Percentiles rank a stretch among this genome's conserved stretches.
These are phyloP conservation scores for Norana najaformis DNA, from an alignment of 2,888 invertebrate species.

Conservation along the genomic window DNA sequence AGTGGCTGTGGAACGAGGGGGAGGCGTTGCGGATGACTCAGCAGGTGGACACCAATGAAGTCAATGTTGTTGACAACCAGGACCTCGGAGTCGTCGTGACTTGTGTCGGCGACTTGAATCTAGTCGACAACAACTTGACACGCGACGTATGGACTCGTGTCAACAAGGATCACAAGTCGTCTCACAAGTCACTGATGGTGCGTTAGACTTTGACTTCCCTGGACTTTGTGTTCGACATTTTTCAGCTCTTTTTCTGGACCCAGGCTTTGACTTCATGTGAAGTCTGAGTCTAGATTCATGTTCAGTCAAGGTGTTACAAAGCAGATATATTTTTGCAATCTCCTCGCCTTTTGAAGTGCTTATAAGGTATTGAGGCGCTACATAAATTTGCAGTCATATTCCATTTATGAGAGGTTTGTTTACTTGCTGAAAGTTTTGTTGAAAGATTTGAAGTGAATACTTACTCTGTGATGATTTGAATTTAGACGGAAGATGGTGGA, in stretches of 20 bases:
- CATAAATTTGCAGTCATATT: too few relatives aligned
- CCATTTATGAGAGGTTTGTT: too few relatives aligned
- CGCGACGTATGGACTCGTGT: background rate
- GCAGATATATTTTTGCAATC: too few relatives aligned
- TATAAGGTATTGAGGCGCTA: too few relatives aligned
- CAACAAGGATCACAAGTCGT: constrained; percentile 16
- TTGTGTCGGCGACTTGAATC: background rate
- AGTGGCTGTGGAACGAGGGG: constrained; percentile 28
- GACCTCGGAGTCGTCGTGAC: constrained; percentile 18
- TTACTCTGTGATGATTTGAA: background rate
- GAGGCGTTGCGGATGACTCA: background rate
- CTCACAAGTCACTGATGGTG: background rate
- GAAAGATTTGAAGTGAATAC: background rate
- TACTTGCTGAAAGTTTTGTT: too few relatives aligned
- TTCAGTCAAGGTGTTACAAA: too few relatives aligned
- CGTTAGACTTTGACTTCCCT: background rate
- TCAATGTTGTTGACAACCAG: background rate
- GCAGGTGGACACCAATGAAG: background rate
- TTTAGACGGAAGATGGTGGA: background rate
- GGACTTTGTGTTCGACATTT: too few relatives aligned
- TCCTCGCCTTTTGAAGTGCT: too few relatives aligned
- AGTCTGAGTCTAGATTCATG: too few relatives aligned
- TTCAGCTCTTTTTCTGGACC: too few relatives aligned
- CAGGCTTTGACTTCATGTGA: too few relatives aligned
- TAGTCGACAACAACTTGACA: background rate